Evolutionary conservation across 2,113 vertebrate species (phyloP), one percentile per base, ranked within the genome.

Genomic region (Otis tarda): DNA sequence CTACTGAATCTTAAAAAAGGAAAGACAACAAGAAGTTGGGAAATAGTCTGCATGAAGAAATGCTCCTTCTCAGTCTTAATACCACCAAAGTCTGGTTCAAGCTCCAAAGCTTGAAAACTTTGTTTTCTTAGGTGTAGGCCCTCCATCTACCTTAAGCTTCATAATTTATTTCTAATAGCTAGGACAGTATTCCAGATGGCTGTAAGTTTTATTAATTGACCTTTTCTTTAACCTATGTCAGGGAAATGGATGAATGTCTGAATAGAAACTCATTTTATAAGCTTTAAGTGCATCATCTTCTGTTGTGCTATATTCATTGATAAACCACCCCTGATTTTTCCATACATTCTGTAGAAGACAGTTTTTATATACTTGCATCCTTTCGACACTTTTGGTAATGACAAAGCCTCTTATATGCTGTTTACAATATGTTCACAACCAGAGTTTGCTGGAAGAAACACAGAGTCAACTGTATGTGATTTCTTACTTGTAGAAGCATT

Each of bases 361-460:
- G 12, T 52, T 69, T 67, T 83, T 55, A 45, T 73, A 3, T 64
- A 41, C 37, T 65, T 14, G 27, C 37, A 74, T 39, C 9, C 28
- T 57, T 57, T 57, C 20, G 28, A 16, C 31, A 30, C 31, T 83
- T 83, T 8, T 37, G 6, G 8, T 25, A 77, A 28, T 4, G 30
- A 73, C n/a, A 74, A 86, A 83, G 28, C 13, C 10, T 83, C 33
- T 78, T 21, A 45, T 16, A 8, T 45, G 11, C 14, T 61, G 27
- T 83, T 95, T 55, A 73, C 18, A 50, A 1, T 45, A 61, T 9
- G 24, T 39, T 79, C 35, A 82, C 14, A 59, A 55, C 8, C 13
- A 83, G 35, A 74, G 25, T 56, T 60, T 78, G 75, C 65, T 68
- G n/a, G 56, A 67, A 84, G 74, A 89, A 95, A 70, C 16, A 39